Conservation (phyloP, 2,113 vertebrate species). For the Aegypius monachus region DNA sequence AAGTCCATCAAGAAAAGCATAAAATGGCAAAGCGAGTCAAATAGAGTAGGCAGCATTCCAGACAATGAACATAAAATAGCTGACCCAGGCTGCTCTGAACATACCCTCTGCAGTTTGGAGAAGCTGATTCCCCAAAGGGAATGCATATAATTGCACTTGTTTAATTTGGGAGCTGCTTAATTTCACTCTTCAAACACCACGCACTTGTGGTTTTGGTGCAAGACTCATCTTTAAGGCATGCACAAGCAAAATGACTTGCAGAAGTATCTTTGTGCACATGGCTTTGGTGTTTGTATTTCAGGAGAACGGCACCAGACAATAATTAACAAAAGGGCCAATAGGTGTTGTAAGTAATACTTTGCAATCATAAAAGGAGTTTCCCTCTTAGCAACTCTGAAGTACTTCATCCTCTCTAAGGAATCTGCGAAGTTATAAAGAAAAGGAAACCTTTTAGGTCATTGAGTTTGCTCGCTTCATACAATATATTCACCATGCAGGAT, state of each 20-base stretch:
- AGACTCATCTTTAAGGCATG: background rate
- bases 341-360: background rate
- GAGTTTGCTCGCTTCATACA: slow-evolving; percentile 13
- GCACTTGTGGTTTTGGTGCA: background rate
- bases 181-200: background rate
- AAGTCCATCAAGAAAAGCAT: slow-evolving; percentile 29
- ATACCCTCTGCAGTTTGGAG: background rate
- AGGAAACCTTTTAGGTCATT: slow-evolving; percentile 10
- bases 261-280: background rate
- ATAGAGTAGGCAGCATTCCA: slow-evolving; percentile 7
- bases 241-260: background rate
- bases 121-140: background rate
- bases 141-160: background rate
- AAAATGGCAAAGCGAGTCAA: background rate
- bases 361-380: background rate
- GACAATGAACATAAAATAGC: background rate
- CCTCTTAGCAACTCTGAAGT: slow-evolving; percentile 17
- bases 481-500: slow-evolving; percentile 34
- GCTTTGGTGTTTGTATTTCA: background rate
- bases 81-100: background rate
- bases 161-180: background rate
- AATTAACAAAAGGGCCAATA: background rate
- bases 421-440: background rate
- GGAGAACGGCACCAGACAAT: background rate
- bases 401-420: slow-evolving; percentile 17